Conservation (phyloP, 2,888 invertebrate species). For the Chesias legatella region DNA sequence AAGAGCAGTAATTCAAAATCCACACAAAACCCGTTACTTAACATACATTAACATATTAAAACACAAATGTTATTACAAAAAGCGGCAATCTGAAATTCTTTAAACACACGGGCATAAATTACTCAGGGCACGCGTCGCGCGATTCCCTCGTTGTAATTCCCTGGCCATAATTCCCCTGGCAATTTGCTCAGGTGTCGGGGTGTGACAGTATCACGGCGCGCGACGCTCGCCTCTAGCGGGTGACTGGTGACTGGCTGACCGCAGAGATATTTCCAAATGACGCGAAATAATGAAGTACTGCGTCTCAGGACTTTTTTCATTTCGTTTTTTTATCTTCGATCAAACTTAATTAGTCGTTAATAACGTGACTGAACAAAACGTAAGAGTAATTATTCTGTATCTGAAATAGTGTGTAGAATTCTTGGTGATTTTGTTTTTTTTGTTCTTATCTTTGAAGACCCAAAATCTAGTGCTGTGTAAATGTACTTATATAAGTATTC, state of each 20-base stretch:
- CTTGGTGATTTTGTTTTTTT: too few species aligned
- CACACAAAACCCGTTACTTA: constrained; percentile 8
- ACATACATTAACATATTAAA: constrained; percentile 6
- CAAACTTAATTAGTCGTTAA: too few species aligned
- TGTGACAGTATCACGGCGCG: constrained; percentile 17
- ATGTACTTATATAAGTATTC: too few species aligned
- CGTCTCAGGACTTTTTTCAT: too few species aligned
- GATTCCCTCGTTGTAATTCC: constrained; percentile 17
- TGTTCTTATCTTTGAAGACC: too few species aligned
- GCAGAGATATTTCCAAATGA: background rate
- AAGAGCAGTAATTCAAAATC: constrained; percentile 18
- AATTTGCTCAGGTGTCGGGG: constrained; percentile 39
- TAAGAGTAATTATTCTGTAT: too few species aligned
- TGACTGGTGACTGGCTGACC: constrained; percentile 9
- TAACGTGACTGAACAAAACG: too few species aligned
- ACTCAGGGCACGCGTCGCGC: constrained; percentile 27
- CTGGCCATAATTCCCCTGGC: constrained; percentile 18
- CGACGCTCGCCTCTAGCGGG: constrained; percentile 15
- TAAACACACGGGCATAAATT: constrained; percentile 26
- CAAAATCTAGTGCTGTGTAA: too few species aligned
- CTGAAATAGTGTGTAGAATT: too few species aligned
- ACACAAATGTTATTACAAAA: constrained; percentile 7
- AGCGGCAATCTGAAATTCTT: constrained; percentile 17
- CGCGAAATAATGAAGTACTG: too few species aligned
- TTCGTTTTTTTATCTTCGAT: too few species aligned